A percentile compares a stretch with the other conserved stretches of the same genome.
Evolutionary conservation across 2,113 vertebrate genomes (phyloP).

Genomic region (Mormyrus lacerda): DNA sequence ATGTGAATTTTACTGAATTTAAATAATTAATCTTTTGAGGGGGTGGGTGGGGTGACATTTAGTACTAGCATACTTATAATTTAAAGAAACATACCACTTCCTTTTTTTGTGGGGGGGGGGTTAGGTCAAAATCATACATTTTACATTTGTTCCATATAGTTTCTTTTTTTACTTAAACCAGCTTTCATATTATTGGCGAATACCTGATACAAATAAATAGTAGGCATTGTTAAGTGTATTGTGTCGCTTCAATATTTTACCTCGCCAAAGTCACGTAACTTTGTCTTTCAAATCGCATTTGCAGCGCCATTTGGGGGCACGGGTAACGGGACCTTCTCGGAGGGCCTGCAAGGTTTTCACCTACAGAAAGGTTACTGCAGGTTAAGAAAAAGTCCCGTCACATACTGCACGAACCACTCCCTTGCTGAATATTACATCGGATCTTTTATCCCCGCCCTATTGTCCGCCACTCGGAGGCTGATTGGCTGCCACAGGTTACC

Average conservation of each 20-base stretch:
- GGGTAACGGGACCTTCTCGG: background rate
- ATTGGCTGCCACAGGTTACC: slow-evolving; percentile 25
- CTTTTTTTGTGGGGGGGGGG: background rate
- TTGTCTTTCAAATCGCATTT: background rate
- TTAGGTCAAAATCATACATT: background rate
- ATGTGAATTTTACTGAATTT: background rate
- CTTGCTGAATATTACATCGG: background rate
- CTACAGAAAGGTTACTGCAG: slow-evolving; percentile 41
- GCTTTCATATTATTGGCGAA: background rate
- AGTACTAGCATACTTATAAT: background rate
- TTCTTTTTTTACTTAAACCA: background rate
- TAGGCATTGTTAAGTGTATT: background rate
- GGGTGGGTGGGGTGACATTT: background rate
- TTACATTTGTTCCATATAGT: background rate
- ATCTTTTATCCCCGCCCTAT: slow-evolving; percentile 9
- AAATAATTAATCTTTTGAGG: background rate
- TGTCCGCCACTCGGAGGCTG: background rate
- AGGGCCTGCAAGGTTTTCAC: slow-evolving; percentile 7
- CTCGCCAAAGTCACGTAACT: background rate
- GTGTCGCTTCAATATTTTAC: background rate
- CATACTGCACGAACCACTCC: slow-evolving; percentile 29
- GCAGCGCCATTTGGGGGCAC: background rate
- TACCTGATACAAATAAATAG: background rate
- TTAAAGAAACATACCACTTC: background rate
- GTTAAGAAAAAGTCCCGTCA: slow-evolving; percentile 25